These are phyloP conservation scores for Paradisaea rubra DNA, from an alignment of 2,113 vertebrate genomes.

Conservation along the genomic window DNA sequence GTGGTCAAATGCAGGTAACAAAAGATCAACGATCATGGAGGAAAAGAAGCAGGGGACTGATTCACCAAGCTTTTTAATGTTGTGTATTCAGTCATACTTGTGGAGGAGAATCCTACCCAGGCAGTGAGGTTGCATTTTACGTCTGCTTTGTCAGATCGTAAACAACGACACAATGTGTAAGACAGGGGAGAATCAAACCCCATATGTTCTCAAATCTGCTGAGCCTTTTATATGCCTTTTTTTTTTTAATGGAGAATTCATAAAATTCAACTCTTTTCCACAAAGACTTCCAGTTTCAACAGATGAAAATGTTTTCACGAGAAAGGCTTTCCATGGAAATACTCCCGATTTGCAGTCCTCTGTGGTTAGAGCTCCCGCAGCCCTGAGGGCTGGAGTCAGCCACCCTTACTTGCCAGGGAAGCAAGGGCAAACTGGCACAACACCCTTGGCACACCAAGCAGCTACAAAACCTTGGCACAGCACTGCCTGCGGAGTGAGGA, in stretches of 20 bases:
- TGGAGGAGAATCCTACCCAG: not conserved
- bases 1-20: not conserved
- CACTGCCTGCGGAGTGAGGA: not conserved
- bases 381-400: not conserved
- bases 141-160: not conserved
- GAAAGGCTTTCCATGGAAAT: not conserved
- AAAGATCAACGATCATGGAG: not conserved
- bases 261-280: not conserved
- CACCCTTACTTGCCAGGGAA: not conserved
- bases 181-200: conserved; percentile 10
- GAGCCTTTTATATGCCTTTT: not conserved
- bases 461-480: not conserved
- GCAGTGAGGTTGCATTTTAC: not conserved
- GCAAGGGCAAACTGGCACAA: not conserved
- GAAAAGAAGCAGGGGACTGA: not conserved
- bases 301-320: not conserved
- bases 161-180: not conserved
- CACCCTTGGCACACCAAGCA: fast-evolving
- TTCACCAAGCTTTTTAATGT: not conserved
- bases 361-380: not conserved
- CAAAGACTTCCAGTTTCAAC: not conserved
- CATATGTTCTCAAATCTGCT: conserved; percentile 40
- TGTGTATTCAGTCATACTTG: not conserved
- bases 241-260: not conserved
- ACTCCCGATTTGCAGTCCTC: not conserved